phyloP scores from a whole-genome alignment of 2,888 invertebrate species.

The Cheilosia urbana region DNA sequence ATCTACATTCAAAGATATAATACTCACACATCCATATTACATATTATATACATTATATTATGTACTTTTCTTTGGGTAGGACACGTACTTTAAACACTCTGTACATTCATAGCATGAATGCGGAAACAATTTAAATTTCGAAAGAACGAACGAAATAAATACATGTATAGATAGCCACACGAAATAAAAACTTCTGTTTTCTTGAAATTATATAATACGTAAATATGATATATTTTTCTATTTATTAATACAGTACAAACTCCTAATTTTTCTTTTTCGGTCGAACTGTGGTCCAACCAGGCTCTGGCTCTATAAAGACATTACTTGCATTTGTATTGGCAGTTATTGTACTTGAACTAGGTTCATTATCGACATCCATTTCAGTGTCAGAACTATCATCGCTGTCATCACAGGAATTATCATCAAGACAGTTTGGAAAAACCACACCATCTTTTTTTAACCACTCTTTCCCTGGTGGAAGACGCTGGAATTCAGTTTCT shows the following conservation, averaged over 20 bases:
- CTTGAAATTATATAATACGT: too few relatives aligned
- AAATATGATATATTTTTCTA: not conserved
- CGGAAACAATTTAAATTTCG: too few relatives aligned
- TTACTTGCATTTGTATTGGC: conserved; percentile 68
- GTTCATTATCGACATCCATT: conserved; percentile 80
- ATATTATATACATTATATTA: too few relatives aligned
- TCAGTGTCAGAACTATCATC: conserved; percentile 80
- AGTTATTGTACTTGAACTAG: conserved; percentile 73
- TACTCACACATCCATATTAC: too few relatives aligned
- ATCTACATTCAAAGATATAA: not conserved
- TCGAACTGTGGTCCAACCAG: conserved; percentile 88
- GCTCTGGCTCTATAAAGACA: conserved; percentile 84
- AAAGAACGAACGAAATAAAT: too few relatives aligned
- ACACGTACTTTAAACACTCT: too few relatives aligned
- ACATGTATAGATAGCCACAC: too few relatives aligned
- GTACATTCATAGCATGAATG: too few relatives aligned
- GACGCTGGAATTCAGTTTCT: conserved; percentile 85
- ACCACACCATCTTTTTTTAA: conserved; percentile 85
- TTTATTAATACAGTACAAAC: not conserved
- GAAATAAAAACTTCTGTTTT: too few relatives aligned
- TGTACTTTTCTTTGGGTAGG: too few relatives aligned
- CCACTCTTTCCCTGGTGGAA: conserved; percentile 87
- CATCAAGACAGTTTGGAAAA: conserved; percentile 78
- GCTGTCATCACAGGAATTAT: conserved; percentile 83
- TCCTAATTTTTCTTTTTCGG: conserved; percentile 83